Evolutionary conservation across 1,140 invertebrate species (phyloP).

Genomic region (Eupeodes corollae): DNA sequence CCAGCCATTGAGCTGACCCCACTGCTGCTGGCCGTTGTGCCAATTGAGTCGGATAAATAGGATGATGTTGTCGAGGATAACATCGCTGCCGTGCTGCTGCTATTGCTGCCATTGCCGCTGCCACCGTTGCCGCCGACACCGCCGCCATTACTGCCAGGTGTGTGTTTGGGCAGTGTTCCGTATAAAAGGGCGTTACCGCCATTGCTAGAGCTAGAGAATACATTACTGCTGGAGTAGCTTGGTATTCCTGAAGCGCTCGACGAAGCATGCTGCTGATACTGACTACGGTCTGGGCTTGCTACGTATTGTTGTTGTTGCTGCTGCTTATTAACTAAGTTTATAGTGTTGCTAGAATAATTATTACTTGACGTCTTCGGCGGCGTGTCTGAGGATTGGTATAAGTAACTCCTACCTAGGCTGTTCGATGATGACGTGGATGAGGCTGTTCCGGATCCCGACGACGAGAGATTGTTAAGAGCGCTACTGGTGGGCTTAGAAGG

Average conservation of each 20-base stretch:
- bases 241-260: too few relatives aligned
- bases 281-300: too few relatives aligned
- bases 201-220: too few relatives aligned
- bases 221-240: too few relatives aligned
- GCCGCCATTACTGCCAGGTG: conserved; percentile 18
- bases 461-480: not conserved
- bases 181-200: too few relatives aligned
- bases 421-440: conserved; percentile 21
- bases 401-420: conserved; percentile 14
- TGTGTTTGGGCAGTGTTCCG: too few relatives aligned
- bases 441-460: conserved; percentile 1
- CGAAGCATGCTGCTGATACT: too few relatives aligned
- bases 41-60: conserved; percentile 6
- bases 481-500: conserved; percentile 18
- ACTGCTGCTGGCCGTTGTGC: conserved; percentile 29
- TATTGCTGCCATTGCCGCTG: conserved; percentile 1
- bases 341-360: not conserved
- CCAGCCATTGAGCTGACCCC: conserved; percentile 35
- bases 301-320: conserved; percentile 13
- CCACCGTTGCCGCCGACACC: conserved; percentile 15
- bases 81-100: conserved; percentile 9
- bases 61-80: conserved; percentile 15
- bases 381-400: not conserved
- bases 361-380: not conserved
- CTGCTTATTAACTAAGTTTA: conserved; percentile 14